Conservation (phyloP, 2,888 invertebrate genomes). For the Drosophila helvetica region DNA sequence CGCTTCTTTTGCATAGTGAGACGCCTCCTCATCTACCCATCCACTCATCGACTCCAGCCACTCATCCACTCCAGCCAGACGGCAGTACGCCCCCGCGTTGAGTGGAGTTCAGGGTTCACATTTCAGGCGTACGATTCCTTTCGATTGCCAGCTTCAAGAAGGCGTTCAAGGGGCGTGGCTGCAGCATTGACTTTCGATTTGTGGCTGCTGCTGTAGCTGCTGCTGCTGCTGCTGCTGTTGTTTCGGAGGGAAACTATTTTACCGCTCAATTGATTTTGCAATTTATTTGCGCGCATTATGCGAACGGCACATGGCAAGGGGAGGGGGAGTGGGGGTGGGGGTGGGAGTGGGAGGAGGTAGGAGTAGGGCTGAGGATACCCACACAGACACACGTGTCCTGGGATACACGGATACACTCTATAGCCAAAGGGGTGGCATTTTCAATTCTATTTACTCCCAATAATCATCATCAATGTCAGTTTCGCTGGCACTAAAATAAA, state of each 20-base stretch:
- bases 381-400: constrained; percentile 25
- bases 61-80: neutral
- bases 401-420: neutral
- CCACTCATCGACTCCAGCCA: neutral
- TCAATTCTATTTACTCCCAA: constrained; percentile 81
- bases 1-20: neutral
- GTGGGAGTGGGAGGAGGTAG: neutral
- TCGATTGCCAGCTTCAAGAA: constrained; percentile 13
- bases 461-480: constrained; percentile 82
- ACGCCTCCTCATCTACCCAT: neutral
- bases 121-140: constrained; percentile 4
- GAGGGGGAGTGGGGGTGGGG: neutral
- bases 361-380: constrained; percentile 17
- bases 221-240: constrained; percentile 35
- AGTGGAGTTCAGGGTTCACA: neutral
- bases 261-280: constrained; percentile 82
- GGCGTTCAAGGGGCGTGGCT: constrained; percentile 28
- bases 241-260: constrained; percentile 76
- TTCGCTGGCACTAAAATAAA: constrained; percentile 67
- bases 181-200: constrained; percentile 37
- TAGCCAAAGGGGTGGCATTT: constrained; percentile 57
- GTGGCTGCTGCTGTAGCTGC: constrained; percentile 17
- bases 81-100: neutral
- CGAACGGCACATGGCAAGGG: constrained; percentile 15
- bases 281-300: constrained; percentile 80